Evolutionary conservation across 1,140 invertebrate species (phyloP).

Genomic region (Micrasema minimum): DNA sequence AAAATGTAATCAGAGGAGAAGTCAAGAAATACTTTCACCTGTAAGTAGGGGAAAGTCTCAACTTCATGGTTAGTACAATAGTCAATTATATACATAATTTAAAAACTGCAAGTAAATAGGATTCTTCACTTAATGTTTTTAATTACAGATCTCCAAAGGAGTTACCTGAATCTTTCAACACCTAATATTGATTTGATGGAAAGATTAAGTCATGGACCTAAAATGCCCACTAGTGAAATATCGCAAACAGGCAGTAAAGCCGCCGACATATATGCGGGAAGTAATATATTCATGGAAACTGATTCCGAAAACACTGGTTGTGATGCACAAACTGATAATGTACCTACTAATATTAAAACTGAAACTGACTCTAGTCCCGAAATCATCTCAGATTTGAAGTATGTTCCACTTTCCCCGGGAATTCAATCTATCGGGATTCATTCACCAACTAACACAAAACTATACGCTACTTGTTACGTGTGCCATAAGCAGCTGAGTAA

Average conservation of each 20-base stretch:
- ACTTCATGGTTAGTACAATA: conserved; percentile 23
- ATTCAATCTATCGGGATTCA: conserved; percentile 42
- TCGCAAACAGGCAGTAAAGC: conserved; percentile 39
- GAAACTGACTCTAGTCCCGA: conserved; percentile 47
- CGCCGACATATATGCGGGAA: conserved; percentile 47
- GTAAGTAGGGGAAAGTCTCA: conserved; percentile 33
- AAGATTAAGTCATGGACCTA: conserved; percentile 16
- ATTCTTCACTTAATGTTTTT: no score
- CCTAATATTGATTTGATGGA: conserved; percentile 22
- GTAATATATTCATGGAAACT: conserved; percentile 52
- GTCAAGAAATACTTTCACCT: conserved; percentile 32
- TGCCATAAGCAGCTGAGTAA: conserved; percentile 89
- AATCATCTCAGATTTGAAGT: conserved; percentile 47
- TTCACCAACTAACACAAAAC: conserved; percentile 56
- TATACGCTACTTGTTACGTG: conserved; percentile 79
- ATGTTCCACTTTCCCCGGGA: conserved; percentile 43
- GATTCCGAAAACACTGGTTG: conserved; percentile 40
- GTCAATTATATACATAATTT: background rate
- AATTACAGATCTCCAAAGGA: conserved; percentile 47
- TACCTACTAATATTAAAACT: conserved; percentile 42
- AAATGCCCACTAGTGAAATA: conserved; percentile 9
- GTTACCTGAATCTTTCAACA: conserved; percentile 39
- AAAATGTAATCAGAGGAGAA: conserved; percentile 48
- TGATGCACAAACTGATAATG: conserved; percentile 53
- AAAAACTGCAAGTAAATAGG: background rate